A percentile compares a stretch with the other conserved stretches of the same genome.
Conservation (phyloP, 2,113 vertebrate species). For the Proteles cristata region DNA sequence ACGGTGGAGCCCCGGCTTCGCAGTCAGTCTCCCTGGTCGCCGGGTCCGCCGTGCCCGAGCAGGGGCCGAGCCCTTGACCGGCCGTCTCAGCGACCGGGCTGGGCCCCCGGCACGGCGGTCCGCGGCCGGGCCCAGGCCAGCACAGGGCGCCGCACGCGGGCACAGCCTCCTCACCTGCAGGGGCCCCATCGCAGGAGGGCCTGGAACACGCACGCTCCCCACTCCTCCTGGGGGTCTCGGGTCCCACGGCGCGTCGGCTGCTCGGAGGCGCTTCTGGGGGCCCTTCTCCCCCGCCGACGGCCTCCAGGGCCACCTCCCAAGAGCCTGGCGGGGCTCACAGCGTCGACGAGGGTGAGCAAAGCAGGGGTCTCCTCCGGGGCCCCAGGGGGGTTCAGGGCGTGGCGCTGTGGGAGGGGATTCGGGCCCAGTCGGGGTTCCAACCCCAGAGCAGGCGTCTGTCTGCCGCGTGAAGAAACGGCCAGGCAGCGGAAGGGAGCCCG, state of each 20-base stretch:
- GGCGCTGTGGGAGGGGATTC: accelerated
- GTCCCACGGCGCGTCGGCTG: accelerated
- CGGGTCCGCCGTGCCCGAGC: accelerated
- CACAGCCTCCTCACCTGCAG: not conserved
- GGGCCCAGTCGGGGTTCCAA: accelerated
- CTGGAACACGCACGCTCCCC: accelerated
- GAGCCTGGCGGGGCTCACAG: not conserved
- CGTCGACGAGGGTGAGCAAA: accelerated
- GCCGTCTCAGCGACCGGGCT: accelerated
- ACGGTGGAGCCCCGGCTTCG: not conserved
- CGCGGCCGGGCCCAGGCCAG: too few relatives aligned
- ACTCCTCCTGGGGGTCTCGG: accelerated
- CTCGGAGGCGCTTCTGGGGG: too few relatives aligned
- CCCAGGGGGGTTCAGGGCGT: accelerated
- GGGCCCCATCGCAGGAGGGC: accelerated
- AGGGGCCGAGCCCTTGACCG: accelerated
- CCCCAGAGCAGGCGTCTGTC: too few relatives aligned
- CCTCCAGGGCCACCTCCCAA: accelerated
- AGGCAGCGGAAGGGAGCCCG: not conserved
- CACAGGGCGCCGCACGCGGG: accelerated
- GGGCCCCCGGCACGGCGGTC: accelerated
- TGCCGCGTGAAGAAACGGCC: not conserved
- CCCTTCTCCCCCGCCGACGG: too few relatives aligned
- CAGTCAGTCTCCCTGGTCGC: accelerated
- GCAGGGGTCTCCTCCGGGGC: accelerated